A percentile compares a stretch with the other conserved stretches of the same genome.
These are phyloP conservation scores for Lycodopsis pacificus DNA, from an alignment of 2,797 vertebrate genomes.

Conservation along the genomic window DNA sequence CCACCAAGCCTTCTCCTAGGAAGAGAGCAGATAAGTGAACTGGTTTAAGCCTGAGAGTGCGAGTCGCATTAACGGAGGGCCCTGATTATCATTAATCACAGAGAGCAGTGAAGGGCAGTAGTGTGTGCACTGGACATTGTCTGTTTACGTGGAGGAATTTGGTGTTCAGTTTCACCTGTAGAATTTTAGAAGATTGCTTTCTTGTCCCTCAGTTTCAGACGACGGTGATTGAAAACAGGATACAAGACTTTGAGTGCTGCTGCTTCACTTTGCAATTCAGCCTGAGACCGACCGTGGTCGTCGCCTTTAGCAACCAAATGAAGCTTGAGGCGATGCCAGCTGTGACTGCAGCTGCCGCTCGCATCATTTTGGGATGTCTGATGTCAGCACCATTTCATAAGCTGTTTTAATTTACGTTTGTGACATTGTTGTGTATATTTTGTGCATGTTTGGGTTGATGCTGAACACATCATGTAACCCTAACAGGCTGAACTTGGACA, in stretches of 20 bases:
- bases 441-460: constrained; percentile 35
- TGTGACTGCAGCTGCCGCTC: neutral
- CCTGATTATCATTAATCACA: constrained; percentile 46
- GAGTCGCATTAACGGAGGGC: constrained; percentile 23
- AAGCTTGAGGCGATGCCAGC: neutral
- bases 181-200: neutral
- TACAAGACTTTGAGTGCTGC: neutral
- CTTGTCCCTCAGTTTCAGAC: constrained; percentile 3
- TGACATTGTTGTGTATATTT: neutral
- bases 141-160: constrained; percentile 14
- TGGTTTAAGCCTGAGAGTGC: constrained; percentile 23
- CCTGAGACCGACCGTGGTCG: neutral
- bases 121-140: constrained; percentile 1
- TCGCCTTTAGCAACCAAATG: neutral
- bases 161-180: constrained; percentile 2
- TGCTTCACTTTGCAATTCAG: neutral
- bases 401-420: constrained; percentile 4
- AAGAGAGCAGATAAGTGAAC: constrained; percentile 13
- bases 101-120: neutral
- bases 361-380: constrained; percentile 11
- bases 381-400: neutral
- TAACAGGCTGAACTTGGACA: constrained; percentile 17
- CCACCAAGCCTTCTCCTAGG: constrained; percentile 9
- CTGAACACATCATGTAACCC: constrained; percentile 39
- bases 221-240: constrained; percentile 13